Evolutionary conservation across 2,797 vertebrate species (phyloP), one percentile per base, ranked within the genome.

Genomic region (Champsocephalus esox): DNA sequence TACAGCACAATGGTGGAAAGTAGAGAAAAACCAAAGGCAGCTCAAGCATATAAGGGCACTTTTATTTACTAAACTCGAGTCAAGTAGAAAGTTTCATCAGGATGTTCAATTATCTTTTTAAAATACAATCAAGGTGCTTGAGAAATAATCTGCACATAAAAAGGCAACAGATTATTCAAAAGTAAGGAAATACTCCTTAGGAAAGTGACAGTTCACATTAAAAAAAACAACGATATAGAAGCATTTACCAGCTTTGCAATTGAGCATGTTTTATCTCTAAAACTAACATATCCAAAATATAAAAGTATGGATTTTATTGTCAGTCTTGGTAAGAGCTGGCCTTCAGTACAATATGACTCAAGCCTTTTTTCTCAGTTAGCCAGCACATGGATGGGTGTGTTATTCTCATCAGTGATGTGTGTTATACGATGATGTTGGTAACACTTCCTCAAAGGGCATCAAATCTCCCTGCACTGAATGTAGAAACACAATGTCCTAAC

Each of bases 11-110:
- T 21, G 11, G 3, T n/a, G 7, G 19, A 1, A 56, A 45, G 34
- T 28, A 19, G 3, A 43, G 0, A 4, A 72, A 49, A 72, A 51
- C 57, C 16, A 69, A 66, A 66, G 6, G 43, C 9, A 14, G 24
- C 44, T 69, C 2, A 48, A 61, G 43, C 19, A 57, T 43, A 24
- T 32, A 46, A 71, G n/a, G 57, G 55, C 41, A 60, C 10, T 69
- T 88, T 78, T 77, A 83, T 84, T 88, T 51, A 54, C 46, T 69
- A 60, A 77, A 74, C 7, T 74, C 1, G 4, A 78, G 73, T 71
- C 51, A 50, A 8, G 74, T 65, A 64, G 12, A 57, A 54, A 8
- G 28, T 56, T 57, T 76, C 4, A 75, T 67, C 48, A 34, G 45
- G 43, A 63, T 71, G 12, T 65, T 63, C 24, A 56, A 5, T 48